A percentile compares a stretch with the other conserved stretches of the same genome.
Conservation (phyloP, 2,797 vertebrate genomes). For the Micromesistius poutassou region DNA sequence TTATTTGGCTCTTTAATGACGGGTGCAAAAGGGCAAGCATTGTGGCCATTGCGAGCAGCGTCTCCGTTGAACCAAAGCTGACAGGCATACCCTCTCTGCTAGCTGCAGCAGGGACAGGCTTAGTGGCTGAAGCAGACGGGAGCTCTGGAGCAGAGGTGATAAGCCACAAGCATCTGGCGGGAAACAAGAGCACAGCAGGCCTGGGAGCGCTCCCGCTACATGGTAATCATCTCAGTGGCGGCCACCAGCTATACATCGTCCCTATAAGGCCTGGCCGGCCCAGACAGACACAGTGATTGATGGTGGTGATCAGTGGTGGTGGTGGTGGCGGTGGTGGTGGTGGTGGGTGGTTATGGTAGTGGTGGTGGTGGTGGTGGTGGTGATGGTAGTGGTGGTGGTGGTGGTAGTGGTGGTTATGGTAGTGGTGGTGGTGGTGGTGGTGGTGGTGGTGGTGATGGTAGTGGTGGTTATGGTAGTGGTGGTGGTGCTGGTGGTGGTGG, state of each 20-base stretch:
- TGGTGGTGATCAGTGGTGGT: not conserved
- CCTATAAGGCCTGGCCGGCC: slow-evolving; percentile 47
- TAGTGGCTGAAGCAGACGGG: slow-evolving; percentile 47
- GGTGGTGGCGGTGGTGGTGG: too few relatives aligned
- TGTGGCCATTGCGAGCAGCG: not conserved
- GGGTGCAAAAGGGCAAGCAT: slow-evolving; percentile 6
- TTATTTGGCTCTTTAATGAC: slow-evolving; percentile 6
- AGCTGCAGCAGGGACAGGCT: slow-evolving; percentile 16
- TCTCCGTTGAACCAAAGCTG: slow-evolving; percentile 23
- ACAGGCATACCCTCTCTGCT: slow-evolving; percentile 21
- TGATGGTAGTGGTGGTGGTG: not conserved
- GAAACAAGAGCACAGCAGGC: slow-evolving; percentile 28
- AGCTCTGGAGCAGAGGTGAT: slow-evolving; percentile 43
- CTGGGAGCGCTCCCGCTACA: slow-evolving; percentile 35
- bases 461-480: not conserved
- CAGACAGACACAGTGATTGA: slow-evolving; percentile 22
- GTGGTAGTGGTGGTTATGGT: too few relatives aligned
- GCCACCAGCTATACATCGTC: slow-evolving; percentile 32
- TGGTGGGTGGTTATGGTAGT: not conserved
- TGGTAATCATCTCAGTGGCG: slow-evolving; percentile 51
- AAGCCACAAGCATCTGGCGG: slow-evolving; percentile 35
- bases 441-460: not conserved
- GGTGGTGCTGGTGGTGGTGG: not conserved
- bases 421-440: too few relatives aligned
- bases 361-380: not conserved